phyloP scores from a whole-genome alignment of 2,797 vertebrate genomes.

The Eremophila alpestris region DNA sequence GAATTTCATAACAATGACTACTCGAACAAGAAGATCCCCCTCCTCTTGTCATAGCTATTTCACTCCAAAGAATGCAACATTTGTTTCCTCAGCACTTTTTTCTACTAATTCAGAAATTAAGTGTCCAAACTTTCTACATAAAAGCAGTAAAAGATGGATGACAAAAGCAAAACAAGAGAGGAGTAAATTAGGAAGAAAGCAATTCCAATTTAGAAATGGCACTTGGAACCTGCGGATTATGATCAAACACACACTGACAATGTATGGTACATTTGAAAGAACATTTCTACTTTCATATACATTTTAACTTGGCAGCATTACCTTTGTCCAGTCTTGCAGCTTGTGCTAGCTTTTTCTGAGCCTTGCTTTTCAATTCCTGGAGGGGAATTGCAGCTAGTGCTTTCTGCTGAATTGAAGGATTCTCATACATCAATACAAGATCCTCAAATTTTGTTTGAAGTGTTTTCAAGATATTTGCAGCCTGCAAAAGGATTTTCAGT shows the following conservation, averaged over 20 bases:
- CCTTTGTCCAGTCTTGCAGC: slow-evolving; percentile 84
- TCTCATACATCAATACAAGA: slow-evolving; percentile 87
- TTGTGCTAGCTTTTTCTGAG: slow-evolving; percentile 80
- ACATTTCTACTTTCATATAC: not conserved
- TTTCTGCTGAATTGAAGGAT: slow-evolving; percentile 84
- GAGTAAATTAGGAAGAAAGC: not conserved
- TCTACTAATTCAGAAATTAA: not conserved
- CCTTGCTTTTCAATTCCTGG: slow-evolving; percentile 77
- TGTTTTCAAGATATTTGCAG: slow-evolving; percentile 82
- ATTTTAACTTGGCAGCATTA: slow-evolving; percentile 58
- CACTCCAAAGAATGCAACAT: not conserved
- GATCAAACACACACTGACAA: not conserved
- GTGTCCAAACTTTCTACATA: not conserved
- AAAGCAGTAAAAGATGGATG: not conserved
- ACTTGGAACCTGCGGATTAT: not conserved
- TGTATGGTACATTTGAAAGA: not conserved
- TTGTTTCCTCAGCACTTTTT: not conserved
- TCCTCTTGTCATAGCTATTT: not conserved
- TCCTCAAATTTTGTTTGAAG: slow-evolving; percentile 88
- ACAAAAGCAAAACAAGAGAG: not conserved
- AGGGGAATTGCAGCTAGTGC: slow-evolving; percentile 83
- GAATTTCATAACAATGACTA: not conserved
- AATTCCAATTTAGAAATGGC: not conserved
- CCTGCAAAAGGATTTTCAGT: slow-evolving; percentile 62
- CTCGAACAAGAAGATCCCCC: not conserved